phyloP scores from a whole-genome alignment of 2,888 invertebrate species.

The Hydroisotoma schaefferi region DNA sequence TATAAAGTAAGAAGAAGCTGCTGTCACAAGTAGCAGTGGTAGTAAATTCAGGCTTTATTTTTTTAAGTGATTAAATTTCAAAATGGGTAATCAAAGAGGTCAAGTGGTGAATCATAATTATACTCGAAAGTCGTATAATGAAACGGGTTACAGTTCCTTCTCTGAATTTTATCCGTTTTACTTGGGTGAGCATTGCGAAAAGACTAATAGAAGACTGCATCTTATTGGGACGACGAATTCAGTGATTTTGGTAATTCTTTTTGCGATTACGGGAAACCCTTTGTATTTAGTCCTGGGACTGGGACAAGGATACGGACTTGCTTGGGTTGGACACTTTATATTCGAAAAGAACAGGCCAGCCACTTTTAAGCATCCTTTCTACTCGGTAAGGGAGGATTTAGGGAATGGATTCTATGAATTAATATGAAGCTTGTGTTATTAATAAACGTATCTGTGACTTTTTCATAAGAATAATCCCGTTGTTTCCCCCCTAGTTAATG shows the following conservation, averaged over 20 bases:
- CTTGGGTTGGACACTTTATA: constrained; percentile 45
- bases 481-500: constrained; percentile 28
- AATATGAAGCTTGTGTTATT: constrained; percentile 7
- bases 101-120: constrained; percentile 42
- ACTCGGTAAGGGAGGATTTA: constrained; percentile 34
- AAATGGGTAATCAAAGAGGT: constrained; percentile 8
- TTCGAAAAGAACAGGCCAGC: constrained; percentile 47
- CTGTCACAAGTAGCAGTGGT: no score
- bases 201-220: constrained; percentile 37
- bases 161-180: constrained; percentile 45
- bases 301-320: constrained; percentile 39
- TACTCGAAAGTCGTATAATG: constrained; percentile 30
- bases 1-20: no score
- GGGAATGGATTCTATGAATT: not conserved
- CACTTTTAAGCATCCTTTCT: constrained; percentile 44
- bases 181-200: constrained; percentile 44
- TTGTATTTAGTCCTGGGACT: constrained; percentile 18
- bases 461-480: not conserved
- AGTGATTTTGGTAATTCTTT: constrained; percentile 11
- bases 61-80: no score
- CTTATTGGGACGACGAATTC: constrained; percentile 40
- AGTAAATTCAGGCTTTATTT: no score
- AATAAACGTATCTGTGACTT: not conserved
- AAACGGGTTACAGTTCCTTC: constrained; percentile 36
- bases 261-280: constrained; percentile 18